These are phyloP conservation scores for Euspilapteryx auroguttella DNA, from an alignment of 2,888 invertebrate genomes.

Conservation along the genomic window DNA sequence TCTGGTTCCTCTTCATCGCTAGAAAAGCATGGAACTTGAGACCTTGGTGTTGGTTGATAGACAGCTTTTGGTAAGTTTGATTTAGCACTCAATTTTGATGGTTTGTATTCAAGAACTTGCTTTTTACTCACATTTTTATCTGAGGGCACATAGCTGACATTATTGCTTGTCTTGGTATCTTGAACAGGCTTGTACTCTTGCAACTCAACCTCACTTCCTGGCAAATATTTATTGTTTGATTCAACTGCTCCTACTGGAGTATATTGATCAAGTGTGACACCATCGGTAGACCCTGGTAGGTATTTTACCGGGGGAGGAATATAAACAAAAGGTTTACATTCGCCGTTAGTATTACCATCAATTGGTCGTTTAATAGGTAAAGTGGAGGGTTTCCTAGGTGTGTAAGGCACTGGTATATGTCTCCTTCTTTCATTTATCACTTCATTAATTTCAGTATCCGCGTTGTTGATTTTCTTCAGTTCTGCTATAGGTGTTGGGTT, in stretches of 20 bases:
- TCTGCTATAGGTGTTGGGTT: conserved; percentile 70
- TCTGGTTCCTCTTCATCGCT: conserved; percentile 53
- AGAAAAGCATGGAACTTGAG: conserved; percentile 46
- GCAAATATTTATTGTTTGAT: conserved; percentile 37
- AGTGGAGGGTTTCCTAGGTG: conserved; percentile 44
- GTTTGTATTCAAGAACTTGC: conserved; percentile 40
- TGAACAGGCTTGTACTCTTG: conserved; percentile 36
- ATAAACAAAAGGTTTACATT: conserved; percentile 38
- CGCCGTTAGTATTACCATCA: conserved; percentile 33
- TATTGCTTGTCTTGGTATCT: conserved; percentile 20
- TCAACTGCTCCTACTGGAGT: conserved; percentile 35
- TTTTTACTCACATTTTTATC: conserved; percentile 35
- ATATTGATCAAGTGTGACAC: conserved; percentile 31
- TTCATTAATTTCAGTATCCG: conserved; percentile 24
- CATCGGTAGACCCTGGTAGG: conserved; percentile 36
- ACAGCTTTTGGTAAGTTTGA: conserved; percentile 23
- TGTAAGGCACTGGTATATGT: conserved; percentile 56
- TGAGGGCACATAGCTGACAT: conserved; percentile 43
- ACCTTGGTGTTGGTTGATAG: conserved; percentile 48
- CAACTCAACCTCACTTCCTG: conserved; percentile 32
- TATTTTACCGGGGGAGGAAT: conserved; percentile 37
- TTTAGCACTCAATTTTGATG: conserved; percentile 28
- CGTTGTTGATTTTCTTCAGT: conserved; percentile 44
- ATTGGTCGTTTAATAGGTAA: conserved; percentile 29
- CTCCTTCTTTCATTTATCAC: conserved; percentile 31